phyloP scores from a whole-genome alignment of 2,113 vertebrate genomes.

The Stomatorhinus ivindoensis region DNA sequence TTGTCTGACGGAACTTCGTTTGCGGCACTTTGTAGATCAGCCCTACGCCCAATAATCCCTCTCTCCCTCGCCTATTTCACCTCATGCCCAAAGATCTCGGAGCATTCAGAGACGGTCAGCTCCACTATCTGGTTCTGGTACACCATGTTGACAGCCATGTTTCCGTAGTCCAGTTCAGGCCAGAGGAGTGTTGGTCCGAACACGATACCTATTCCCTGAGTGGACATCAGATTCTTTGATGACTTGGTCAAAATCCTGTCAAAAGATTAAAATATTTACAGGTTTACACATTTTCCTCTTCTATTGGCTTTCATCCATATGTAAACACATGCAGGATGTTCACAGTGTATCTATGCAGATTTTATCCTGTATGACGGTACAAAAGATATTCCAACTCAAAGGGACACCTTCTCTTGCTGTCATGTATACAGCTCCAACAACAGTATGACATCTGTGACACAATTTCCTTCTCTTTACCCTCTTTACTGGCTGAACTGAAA shows the following conservation, averaged over 20 bases:
- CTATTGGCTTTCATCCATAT: not conserved
- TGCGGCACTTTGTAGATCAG: not conserved
- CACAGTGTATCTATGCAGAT: not conserved
- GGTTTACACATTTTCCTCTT: not conserved
- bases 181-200: constrained; percentile 92
- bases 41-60: not conserved
- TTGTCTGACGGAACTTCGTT: not conserved
- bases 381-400: not conserved
- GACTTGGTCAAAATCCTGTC: constrained; percentile 76
- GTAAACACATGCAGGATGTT: not conserved
- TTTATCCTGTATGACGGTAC: not conserved
- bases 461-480: not conserved
- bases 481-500: not conserved
- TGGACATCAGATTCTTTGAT: constrained; percentile 84
- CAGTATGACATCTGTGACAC: not conserved
- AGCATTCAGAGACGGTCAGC: constrained; percentile 75
- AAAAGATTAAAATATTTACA: constrained; percentile 30
- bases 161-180: constrained; percentile 75
- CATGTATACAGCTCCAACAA: not conserved
- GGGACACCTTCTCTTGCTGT: not conserved
- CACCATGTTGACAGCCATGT: constrained; percentile 87
- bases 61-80: constrained; percentile 25
- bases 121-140: constrained; percentile 95
- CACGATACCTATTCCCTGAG: constrained; percentile 86
- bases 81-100: constrained; percentile 70